A percentile compares a stretch with the other conserved stretches of the same genome.
phyloP scores from a whole-genome alignment of 2,113 vertebrate species.

The Apeltes quadracus region DNA sequence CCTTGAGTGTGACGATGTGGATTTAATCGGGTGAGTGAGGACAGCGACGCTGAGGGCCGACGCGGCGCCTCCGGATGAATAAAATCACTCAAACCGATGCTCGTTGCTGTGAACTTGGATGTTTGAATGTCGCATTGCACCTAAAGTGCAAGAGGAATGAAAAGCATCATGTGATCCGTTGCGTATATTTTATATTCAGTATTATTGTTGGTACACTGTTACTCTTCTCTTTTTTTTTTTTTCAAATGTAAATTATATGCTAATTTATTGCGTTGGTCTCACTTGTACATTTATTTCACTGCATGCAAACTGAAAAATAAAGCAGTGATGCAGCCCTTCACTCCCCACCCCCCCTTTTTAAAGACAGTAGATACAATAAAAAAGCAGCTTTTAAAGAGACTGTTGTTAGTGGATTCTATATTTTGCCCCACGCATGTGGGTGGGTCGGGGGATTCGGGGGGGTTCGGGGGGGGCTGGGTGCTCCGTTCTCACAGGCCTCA shows the following conservation, averaged over 20 bases:
- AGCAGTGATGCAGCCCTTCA: slow-evolving; percentile 87
- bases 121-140: slow-evolving; percentile 93
- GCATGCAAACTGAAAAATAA: slow-evolving; percentile 87
- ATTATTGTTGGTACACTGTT: slow-evolving; percentile 99
- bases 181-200: slow-evolving; percentile 98
- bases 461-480: slow-evolving; percentile 9
- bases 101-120: slow-evolving; percentile 83
- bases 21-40: slow-evolving; percentile 49
- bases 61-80: slow-evolving; percentile 51
- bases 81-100: slow-evolving; percentile 75
- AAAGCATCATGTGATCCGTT: slow-evolving; percentile 91
- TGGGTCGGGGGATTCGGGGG: not conserved
- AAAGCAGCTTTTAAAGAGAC: slow-evolving; percentile 85
- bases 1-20: slow-evolving; percentile 66
- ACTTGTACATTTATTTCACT: slow-evolving; percentile 91
- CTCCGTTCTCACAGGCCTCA: slow-evolving; percentile 46
- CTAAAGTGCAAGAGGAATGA: slow-evolving; percentile 82
- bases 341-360: slow-evolving; percentile 70
- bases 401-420: slow-evolving; percentile 42
- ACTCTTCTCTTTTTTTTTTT: slow-evolving; percentile 88
- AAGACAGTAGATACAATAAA: slow-evolving; percentile 90
- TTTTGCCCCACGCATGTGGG: not conserved
- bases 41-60: slow-evolving; percentile 50
- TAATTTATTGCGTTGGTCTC: slow-evolving; percentile 99
- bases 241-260: slow-evolving; percentile 99